These are phyloP conservation scores for Drosophila parabipectinata DNA, from an alignment of 1,140 invertebrate genomes.

Conservation along the genomic window DNA sequence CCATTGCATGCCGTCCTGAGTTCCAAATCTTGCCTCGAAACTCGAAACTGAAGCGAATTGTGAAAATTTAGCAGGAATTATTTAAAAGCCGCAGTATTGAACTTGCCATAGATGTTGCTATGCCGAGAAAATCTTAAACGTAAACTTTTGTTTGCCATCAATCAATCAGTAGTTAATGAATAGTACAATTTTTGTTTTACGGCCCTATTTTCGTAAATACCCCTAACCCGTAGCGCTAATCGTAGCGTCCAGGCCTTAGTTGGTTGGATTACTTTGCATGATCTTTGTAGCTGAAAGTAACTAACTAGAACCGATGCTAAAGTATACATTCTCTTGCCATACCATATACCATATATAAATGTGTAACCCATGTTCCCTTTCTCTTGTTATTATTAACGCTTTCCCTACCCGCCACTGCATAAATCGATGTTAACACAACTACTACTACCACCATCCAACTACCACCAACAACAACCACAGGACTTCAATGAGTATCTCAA, in stretches of 20 bases:
- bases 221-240: conserved; percentile 14
- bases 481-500: conserved; percentile 84
- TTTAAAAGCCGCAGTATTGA: conserved; percentile 61
- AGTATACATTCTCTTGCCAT: conserved; percentile 38
- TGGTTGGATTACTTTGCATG: conserved; percentile 74
- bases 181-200: conserved; percentile 33
- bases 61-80: conserved; percentile 57
- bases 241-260: conserved; percentile 16
- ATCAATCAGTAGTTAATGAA: conserved; percentile 7
- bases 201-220: conserved; percentile 2
- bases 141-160: conserved; percentile 34
- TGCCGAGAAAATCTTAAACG: conserved; percentile 25
- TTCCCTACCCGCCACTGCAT: conserved; percentile 82
- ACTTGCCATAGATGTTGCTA: conserved; percentile 74
- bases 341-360: conserved; percentile 61
- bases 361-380: conserved; percentile 80
- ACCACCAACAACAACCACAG: conserved; percentile 72
- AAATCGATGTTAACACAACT: conserved; percentile 80
- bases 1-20: conserved; percentile 71
- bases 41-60: conserved; percentile 54
- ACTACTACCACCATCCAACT: conserved; percentile 66
- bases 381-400: conserved; percentile 82
- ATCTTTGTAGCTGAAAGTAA: conserved; percentile 65
- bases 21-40: conserved; percentile 67
- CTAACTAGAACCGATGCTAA: conserved; percentile 57